Evolutionary conservation across 2,888 invertebrate species (phyloP), one percentile per base, ranked within the genome.

Genomic region (Odontocerum albicorne): DNA sequence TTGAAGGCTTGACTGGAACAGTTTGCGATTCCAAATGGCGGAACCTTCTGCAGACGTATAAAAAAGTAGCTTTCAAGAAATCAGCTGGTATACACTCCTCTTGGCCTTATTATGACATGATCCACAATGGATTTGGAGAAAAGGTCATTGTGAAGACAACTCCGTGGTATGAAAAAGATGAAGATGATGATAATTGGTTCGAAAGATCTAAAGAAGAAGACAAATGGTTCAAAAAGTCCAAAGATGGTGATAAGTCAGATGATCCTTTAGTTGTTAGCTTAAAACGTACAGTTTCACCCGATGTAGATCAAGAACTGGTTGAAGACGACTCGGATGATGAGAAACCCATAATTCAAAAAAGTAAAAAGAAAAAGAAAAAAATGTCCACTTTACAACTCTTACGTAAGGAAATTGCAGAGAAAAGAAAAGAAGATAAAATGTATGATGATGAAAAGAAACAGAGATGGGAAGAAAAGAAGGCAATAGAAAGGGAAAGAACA

Each of bases 401-500:
- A 20, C 8, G 33, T n/a, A 16, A 35, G 20, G 46, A 46, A 12
- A 33, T 46, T 10, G 17, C 35, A 3, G 46, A n/a, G 2, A 46
- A 46, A 35, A 46, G 46, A 12, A 17, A 15, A 46, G 32, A 46
- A 33, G 46, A 46, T 46, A 46, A 20, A 35, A 46, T 19, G 13
- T 32, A 19, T 33, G 6, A 33, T 4, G 46, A 46, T 12, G 46
- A 33, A 15, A 46, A 46, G 13, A 32, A 12, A 12, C 4, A 33
- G 20, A 46, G 46, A 19, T 46, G 46, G 46, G 46, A 46, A 13
- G 46, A 46, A 17, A 46, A 33, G 12, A 46, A 46, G 17, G 32
- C 35, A 2, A 46, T 46, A 4, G 46, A 46, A 33, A 19, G 19
- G 8, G 46, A 46, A 32, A 46, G 35, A 20, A 46, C 35, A 6